These are phyloP conservation scores for Trichopria drosophilae DNA, from an alignment of 2,888 invertebrate species.

Conservation along the genomic window DNA sequence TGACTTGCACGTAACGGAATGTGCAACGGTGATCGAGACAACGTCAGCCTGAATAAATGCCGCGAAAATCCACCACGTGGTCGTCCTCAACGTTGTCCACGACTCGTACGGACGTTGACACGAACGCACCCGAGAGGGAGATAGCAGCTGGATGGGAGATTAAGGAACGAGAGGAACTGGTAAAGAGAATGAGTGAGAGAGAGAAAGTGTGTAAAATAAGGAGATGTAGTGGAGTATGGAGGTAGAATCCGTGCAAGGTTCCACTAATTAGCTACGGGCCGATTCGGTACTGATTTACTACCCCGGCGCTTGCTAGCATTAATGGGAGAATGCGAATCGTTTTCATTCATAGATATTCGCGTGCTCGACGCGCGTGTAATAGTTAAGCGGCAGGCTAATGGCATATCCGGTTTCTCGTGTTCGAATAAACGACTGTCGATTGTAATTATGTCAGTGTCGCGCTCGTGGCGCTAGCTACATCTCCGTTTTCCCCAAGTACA, in stretches of 20 bases:
- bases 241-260: conserved; percentile 35
- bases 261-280: conserved; percentile 41
- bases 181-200: neutral
- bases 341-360: conserved; percentile 54
- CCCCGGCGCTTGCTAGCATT: conserved; percentile 36
- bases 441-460: conserved; percentile 25
- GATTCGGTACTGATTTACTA: conserved; percentile 47
- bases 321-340: conserved; percentile 39
- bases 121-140: no score
- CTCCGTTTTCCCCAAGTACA: no score
- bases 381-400: neutral
- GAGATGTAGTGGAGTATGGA: conserved; percentile 4
- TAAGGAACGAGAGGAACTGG: no score
- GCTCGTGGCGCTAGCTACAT: no score
- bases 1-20: no score
- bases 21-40: conserved; percentile 44
- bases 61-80: conserved; percentile 47
- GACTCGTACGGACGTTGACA: conserved; percentile 47
- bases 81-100: conserved; percentile 38
- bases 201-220: neutral
- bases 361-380: conserved; percentile 40
- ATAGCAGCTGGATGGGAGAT: no score
- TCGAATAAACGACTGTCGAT: conserved; percentile 15
- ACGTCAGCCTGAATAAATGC: conserved; percentile 43
- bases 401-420: conserved; percentile 31